A percentile compares a stretch with the other conserved stretches of the same genome.
These are phyloP conservation scores for Tyrannus savana DNA, from an alignment of 2,113 vertebrate species.

Conservation along the genomic window DNA sequence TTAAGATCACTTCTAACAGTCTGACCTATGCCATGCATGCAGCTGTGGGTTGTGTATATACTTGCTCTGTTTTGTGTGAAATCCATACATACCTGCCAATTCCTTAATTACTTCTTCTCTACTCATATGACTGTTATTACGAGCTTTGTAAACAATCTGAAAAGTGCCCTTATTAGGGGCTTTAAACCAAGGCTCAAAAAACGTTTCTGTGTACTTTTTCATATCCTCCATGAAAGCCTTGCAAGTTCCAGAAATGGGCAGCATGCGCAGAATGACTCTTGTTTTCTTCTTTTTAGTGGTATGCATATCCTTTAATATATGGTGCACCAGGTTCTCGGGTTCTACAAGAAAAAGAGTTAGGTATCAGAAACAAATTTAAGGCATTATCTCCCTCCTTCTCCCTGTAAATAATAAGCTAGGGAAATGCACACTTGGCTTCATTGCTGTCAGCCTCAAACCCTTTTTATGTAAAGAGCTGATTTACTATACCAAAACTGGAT, in stretches of 20 bases:
- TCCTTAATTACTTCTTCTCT: conserved; percentile 92
- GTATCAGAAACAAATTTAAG: neutral
- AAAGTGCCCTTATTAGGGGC: conserved; percentile 87
- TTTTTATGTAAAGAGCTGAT: neutral
- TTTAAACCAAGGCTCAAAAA: conserved; percentile 95
- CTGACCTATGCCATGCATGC: neutral
- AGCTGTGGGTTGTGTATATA: neutral
- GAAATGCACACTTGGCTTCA: neutral
- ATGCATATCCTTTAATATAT: conserved; percentile 90
- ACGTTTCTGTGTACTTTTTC: conserved; percentile 86
- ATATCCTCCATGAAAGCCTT: conserved; percentile 94
- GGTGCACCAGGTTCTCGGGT: conserved; percentile 89
- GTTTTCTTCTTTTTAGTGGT: conserved; percentile 92
- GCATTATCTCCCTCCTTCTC: neutral
- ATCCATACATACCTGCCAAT: conserved; percentile 83
- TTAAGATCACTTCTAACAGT: neutral
- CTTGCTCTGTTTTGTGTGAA: neutral
- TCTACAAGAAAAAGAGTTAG: conserved; percentile 72
- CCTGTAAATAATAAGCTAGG: neutral
- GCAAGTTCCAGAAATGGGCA: conserved; percentile 92
- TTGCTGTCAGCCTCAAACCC: neutral
- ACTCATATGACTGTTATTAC: conserved; percentile 92
- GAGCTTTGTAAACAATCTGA: conserved; percentile 93
- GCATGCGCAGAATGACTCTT: conserved; percentile 90
- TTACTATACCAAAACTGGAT: neutral